These are phyloP conservation scores for Nomada lathburiana DNA, from an alignment of 2,888 invertebrate species.

Conservation along the genomic window DNA sequence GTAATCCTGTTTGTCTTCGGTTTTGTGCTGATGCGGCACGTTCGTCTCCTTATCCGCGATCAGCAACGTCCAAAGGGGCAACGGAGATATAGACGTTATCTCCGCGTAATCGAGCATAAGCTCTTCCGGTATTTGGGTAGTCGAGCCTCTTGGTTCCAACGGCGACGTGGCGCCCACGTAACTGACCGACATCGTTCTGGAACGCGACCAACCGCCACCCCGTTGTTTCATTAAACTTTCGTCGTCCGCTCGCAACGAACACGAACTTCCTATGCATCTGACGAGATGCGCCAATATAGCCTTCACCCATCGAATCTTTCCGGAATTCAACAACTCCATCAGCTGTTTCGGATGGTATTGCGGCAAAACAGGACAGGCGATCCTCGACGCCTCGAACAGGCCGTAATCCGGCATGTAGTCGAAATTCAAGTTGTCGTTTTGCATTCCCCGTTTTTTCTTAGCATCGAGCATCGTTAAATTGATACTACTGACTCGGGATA, in stretches of 20 bases:
- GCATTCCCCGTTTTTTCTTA: conserved; percentile 87
- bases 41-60: conserved; percentile 95
- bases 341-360: conserved; percentile 99
- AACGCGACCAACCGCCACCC: conserved; percentile 92
- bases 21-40: conserved; percentile 78
- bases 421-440: conserved; percentile 83
- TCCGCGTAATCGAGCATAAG: conserved; percentile 97
- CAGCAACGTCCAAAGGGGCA: conserved; percentile 97
- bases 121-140: conserved; percentile 93
- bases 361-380: conserved; percentile 98
- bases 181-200: conserved; percentile 95
- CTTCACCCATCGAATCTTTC: conserved; percentile 98
- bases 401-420: conserved; percentile 97
- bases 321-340: conserved; percentile 99
- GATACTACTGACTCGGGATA: conserved; percentile 93
- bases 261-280: conserved; percentile 88
- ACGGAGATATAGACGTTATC: conserved; percentile 98
- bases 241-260: conserved; percentile 85
- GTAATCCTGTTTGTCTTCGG: conserved; percentile 89
- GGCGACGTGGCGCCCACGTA: conserved; percentile 93
- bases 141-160: conserved; percentile 91
- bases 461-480: conserved; percentile 92
- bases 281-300: conserved; percentile 99
- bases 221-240: conserved; percentile 85
- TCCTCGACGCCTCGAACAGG: conserved; percentile 97